These are phyloP conservation scores for Drosophila repletoides DNA, from an alignment of 1,140 invertebrate genomes.

Conservation along the genomic window DNA sequence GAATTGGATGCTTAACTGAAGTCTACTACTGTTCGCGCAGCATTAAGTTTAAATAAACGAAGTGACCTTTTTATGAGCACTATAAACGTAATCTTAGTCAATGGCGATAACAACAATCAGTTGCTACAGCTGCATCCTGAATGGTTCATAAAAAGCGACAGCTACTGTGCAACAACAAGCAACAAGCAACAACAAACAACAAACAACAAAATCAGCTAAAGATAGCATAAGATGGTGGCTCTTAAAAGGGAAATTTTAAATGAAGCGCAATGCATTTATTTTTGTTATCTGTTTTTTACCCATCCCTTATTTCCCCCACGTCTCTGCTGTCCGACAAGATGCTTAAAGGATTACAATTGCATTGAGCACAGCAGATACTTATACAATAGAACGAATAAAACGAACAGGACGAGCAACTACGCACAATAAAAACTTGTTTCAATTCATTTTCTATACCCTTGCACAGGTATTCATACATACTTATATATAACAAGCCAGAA, in stretches of 20 bases:
- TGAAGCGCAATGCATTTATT: constrained; percentile 68
- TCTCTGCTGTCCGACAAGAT: constrained; percentile 44
- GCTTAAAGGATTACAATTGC: constrained; percentile 72
- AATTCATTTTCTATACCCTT: too few species aligned
- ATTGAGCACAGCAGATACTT: constrained; percentile 20
- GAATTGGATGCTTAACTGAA: constrained; percentile 42
- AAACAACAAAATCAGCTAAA: constrained; percentile 15
- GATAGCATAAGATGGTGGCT: constrained; percentile 30
- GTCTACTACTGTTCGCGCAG: too few species aligned
- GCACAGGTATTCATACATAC: too few species aligned
- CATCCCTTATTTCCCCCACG: background rate
- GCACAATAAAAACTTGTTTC: constrained; percentile 34
- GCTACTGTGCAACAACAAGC: constrained; percentile 22
- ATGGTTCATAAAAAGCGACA: constrained; percentile 64
- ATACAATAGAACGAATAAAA: constrained; percentile 20
- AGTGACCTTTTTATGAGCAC: constrained; percentile 65
- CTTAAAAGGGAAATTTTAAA: constrained; percentile 65
- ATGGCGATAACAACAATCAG: constrained; percentile 74
- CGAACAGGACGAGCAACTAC: constrained; percentile 16
- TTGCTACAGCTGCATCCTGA: constrained; percentile 40
- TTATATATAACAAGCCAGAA: too few species aligned
- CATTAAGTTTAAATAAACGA: constrained; percentile 60
- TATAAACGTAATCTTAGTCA: constrained; percentile 67
- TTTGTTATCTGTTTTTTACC: background rate
- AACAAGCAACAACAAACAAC: constrained; percentile 22